Conservation (phyloP, 2,888 invertebrate genomes). For the Thymelicus acteon region DNA sequence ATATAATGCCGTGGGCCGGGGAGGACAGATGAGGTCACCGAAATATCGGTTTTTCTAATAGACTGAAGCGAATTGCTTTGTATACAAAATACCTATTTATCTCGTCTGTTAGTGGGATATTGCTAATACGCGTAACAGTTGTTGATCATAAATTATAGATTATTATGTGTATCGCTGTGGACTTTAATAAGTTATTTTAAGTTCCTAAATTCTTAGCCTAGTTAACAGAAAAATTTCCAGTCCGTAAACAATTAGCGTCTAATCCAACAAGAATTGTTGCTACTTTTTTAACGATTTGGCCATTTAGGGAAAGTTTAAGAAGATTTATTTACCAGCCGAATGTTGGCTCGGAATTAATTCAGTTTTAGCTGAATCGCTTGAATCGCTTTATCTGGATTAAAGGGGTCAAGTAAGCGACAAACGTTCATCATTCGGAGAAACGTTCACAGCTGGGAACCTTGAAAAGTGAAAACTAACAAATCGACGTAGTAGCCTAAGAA, state of each 20-base stretch:
- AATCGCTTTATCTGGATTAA: conserved; percentile 10
- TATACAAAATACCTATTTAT: conserved; percentile 15
- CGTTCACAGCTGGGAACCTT: not conserved
- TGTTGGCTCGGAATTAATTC: conserved; percentile 9
- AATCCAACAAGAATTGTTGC: not conserved
- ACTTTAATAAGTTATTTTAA: too few species aligned
- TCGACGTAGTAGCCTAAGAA: not conserved
- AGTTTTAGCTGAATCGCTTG: conserved; percentile 6
- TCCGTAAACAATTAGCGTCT: too few species aligned
- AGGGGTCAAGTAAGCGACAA: conserved; percentile 14
- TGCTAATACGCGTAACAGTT: not conserved
- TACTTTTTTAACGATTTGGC: conserved; percentile 3
- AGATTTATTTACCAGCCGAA: conserved; percentile 5
- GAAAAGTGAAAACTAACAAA: conserved; percentile 5
- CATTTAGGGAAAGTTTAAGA: not conserved
- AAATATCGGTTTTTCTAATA: conserved; percentile 30
- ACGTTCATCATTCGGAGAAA: conserved; percentile 4
- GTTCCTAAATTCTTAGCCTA: too few species aligned
- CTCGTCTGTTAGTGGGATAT: not conserved
- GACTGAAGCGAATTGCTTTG: conserved; percentile 21
- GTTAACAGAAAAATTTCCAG: too few species aligned
- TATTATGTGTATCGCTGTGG: too few species aligned
- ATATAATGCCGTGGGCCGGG: conserved; percentile 4
- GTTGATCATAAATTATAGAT: too few species aligned
- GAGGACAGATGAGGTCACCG: not conserved